phyloP scores from a whole-genome alignment of 2,888 invertebrate genomes.

The Meghimatium bilineatum region DNA sequence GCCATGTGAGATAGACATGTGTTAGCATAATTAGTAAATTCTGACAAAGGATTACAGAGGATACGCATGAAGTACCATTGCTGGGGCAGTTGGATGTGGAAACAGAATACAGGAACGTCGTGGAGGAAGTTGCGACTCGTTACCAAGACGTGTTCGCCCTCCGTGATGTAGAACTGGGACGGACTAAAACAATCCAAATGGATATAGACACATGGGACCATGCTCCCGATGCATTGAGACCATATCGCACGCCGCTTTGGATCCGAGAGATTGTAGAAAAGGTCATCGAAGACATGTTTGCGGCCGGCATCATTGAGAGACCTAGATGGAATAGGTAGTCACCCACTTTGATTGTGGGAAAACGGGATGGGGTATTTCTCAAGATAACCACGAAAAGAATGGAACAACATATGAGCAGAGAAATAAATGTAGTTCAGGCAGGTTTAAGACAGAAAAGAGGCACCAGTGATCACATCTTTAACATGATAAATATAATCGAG shows the following conservation, averaged over 20 bases:
- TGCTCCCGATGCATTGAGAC: neutral
- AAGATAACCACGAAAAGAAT: too few relatives aligned
- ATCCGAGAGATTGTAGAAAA: neutral
- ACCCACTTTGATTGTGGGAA: neutral
- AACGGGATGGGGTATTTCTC: too few relatives aligned
- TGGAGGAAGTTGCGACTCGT: too few relatives aligned
- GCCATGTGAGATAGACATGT: too few relatives aligned
- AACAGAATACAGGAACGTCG: too few relatives aligned
- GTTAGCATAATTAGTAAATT: too few relatives aligned
- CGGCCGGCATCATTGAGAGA: neutral
- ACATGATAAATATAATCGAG: too few relatives aligned
- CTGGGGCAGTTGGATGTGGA: too few relatives aligned
- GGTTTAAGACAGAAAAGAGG: neutral
- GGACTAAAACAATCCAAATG: neutral
- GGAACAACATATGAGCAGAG: too few relatives aligned
- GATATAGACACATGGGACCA: neutral
- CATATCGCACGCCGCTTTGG: neutral
- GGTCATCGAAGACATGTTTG: neutral
- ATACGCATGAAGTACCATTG: too few relatives aligned
- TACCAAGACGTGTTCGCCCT: neutral
- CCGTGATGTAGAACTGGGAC: neutral
- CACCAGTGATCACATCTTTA: too few relatives aligned
- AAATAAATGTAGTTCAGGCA: neutral
- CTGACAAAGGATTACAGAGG: too few relatives aligned
- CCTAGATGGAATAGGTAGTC: neutral